These are phyloP conservation scores for Eretmocerus hayati DNA, from an alignment of 2,888 invertebrate genomes.

Conservation along the genomic window DNA sequence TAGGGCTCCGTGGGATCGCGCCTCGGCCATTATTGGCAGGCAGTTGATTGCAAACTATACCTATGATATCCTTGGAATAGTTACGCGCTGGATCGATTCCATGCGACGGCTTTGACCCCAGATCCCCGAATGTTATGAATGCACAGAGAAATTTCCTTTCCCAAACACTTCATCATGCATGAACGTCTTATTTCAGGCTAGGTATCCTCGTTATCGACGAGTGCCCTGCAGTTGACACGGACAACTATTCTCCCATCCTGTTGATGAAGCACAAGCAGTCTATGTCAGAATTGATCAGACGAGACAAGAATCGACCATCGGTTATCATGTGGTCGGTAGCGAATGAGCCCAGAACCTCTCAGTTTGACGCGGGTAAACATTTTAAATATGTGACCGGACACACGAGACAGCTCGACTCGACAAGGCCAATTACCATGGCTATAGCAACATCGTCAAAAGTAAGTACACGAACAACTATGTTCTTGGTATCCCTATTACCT, in stretches of 20 bases:
- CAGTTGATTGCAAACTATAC: too few species aligned
- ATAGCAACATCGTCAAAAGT: constrained; percentile 55
- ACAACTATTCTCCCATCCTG: constrained; percentile 64
- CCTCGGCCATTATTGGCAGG: too few species aligned
- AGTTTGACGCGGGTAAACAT: constrained; percentile 65
- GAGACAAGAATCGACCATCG: constrained; percentile 92
- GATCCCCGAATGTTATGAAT: too few species aligned
- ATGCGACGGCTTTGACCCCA: too few species aligned
- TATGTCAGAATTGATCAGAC: constrained; percentile 74
- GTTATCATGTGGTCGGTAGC: constrained; percentile 96
- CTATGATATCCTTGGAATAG: too few species aligned
- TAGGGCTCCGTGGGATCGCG: background rate
- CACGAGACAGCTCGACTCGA: constrained; percentile 69
- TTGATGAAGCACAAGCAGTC: constrained; percentile 77
- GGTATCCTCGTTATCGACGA: constrained; percentile 73
- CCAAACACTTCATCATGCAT: background rate
- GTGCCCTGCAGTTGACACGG: constrained; percentile 86
- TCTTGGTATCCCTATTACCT: too few species aligned
- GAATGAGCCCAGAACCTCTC: constrained; percentile 80
- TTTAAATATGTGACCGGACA: constrained; percentile 71
- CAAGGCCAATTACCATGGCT: constrained; percentile 81
- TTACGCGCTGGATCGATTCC: too few species aligned
- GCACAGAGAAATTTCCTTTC: too few species aligned
- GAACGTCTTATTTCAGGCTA: background rate
- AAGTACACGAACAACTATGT: too few species aligned